These are phyloP conservation scores for Halcyon chelicuti DNA, from an alignment of 2,797 vertebrate genomes.

Conservation along the genomic window DNA sequence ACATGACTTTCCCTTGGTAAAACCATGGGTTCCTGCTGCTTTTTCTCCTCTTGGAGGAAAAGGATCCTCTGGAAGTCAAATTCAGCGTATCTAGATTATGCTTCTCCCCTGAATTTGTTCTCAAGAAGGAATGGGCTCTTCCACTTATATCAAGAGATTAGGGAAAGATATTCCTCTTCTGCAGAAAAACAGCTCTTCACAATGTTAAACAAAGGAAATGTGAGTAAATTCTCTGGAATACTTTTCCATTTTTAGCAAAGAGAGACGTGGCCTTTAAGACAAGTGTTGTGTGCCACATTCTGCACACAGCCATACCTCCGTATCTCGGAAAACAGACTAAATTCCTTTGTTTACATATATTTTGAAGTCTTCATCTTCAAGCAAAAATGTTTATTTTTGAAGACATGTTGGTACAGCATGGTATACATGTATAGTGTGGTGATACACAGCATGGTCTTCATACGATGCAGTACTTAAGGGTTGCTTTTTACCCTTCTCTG, in stretches of 20 bases:
- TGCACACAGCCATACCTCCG: background rate
- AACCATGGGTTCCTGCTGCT: background rate
- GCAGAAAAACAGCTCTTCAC: background rate
- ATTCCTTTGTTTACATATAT: background rate
- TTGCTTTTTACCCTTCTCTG: background rate
- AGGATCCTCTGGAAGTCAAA: background rate
- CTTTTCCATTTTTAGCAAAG: background rate
- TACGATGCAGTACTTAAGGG: accelerated
- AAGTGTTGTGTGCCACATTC: background rate
- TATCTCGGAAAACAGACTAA: background rate
- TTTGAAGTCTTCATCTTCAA: background rate
- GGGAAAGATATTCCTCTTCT: background rate
- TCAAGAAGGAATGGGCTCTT: background rate
- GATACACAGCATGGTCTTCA: background rate
- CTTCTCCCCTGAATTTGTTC: background rate
- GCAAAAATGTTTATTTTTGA: background rate
- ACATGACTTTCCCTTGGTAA: too few relatives aligned
- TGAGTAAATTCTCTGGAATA: background rate
- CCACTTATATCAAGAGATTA: background rate
- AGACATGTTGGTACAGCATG: background rate
- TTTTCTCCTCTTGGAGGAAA: background rate
- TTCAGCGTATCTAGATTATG: background rate
- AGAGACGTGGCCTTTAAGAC: background rate
- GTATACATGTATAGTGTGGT: background rate
- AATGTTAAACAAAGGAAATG: background rate